A percentile compares a stretch with the other conserved stretches of the same genome.
phyloP scores from a whole-genome alignment of 2,113 vertebrate species.

The Macrotis lagotis region DNA sequence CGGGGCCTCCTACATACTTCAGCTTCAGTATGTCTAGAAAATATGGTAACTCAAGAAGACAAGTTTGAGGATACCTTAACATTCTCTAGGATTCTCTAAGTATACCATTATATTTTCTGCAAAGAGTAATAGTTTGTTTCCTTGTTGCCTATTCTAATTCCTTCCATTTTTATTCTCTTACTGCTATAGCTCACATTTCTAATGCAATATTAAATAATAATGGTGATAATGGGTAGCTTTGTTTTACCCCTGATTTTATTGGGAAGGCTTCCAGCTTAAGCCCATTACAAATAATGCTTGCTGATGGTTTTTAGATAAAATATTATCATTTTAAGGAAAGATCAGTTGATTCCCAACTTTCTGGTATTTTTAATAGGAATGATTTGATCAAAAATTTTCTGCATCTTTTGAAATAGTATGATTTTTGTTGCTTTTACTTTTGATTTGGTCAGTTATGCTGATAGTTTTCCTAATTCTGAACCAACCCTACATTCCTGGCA shows the following conservation, averaged over 20 bases:
- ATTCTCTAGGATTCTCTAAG: background rate
- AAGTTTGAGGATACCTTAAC: background rate
- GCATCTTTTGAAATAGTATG: background rate
- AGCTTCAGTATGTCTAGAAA: background rate
- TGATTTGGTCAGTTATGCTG: background rate
- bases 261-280: background rate
- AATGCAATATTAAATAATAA: background rate
- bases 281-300: background rate
- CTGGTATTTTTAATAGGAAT: background rate
- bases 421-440: background rate
- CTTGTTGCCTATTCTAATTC: background rate
- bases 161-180: background rate
- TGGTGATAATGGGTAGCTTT: background rate
- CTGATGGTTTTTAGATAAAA: background rate
- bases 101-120: background rate
- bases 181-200: background rate
- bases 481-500: too few species aligned
- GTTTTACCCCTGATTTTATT: background rate
- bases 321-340: background rate
- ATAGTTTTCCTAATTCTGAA: background rate
- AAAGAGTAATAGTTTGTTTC: background rate
- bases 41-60: background rate
- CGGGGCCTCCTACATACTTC: too few species aligned
- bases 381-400: background rate
- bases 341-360: background rate